Evolutionary conservation across 2,888 invertebrate genomes (phyloP), one percentile per base, ranked within the genome.

Genomic region (Liopterus haemorrhoidalis): DNA sequence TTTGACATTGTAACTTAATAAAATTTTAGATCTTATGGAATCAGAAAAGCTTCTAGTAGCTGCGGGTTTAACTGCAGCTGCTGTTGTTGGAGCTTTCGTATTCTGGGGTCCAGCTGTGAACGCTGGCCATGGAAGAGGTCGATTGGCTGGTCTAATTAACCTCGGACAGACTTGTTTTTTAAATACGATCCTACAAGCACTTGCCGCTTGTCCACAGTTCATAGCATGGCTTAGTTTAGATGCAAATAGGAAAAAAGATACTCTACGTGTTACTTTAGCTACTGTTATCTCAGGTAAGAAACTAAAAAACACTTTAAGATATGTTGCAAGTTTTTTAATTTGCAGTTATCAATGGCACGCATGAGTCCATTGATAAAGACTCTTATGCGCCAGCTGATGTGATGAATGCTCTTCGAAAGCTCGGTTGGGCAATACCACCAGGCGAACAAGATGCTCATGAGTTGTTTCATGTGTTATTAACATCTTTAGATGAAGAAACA

Each of bases 381-480:
- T 73, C 76, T 8, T 75, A 72, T 54, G 76, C 78, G 1, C 82
- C 83, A 1, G 75, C 73, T 4, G 76, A 76, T 1, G 82, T 91
- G 8, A 75, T 91, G 51, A 77, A 82, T 49, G 82, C 88, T 0
- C 70, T 94, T 4, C 72, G 82, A 15, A 72, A 79, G 2, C 74
- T 86, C 0, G 82, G 88, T 11, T 94, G 93, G 92, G 82, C 85
- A 33, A 88, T 94, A 54, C 84, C 90, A 0, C 77, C 83, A 15
- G 91, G 90, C 53, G 91, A 95, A 70, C 86, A 94, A 67, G 96
- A 96, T 69, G 89, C 93, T 1, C 94, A 94, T 64, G 95, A 96
- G 68, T 68, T 96, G 39, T 81, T 95, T 57, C 90, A 92, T 66
- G 85, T 92, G 5, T 70, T 96, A 56, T 73, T 93, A 5, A 81